Conservation (phyloP, 2,888 invertebrate genomes). For the Pyrocoelia pectoralis region DNA sequence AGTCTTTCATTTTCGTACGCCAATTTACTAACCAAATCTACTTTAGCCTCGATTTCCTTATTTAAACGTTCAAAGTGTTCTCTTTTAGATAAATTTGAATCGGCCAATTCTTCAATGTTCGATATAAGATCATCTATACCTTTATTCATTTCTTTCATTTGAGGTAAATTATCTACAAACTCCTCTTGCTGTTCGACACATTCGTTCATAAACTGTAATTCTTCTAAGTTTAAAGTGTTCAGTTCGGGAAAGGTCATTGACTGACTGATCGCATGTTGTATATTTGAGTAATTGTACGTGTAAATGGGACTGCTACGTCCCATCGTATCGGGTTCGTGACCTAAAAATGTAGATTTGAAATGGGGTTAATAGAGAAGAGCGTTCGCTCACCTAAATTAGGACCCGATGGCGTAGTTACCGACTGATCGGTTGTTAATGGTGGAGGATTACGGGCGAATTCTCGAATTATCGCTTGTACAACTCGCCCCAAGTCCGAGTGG, state of each 20-base stretch:
- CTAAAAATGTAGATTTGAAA: too few relatives aligned
- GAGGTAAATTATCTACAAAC: conserved; percentile 73
- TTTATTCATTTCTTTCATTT: conserved; percentile 72
- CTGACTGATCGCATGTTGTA: conserved; percentile 23
- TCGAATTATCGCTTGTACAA: conserved; percentile 81
- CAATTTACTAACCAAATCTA: conserved; percentile 73
- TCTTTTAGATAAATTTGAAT: conserved; percentile 73
- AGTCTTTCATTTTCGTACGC: conserved; percentile 76
- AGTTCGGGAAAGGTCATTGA: conserved; percentile 62
- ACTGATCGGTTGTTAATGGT: conserved; percentile 51
- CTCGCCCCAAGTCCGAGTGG: conserved; percentile 81
- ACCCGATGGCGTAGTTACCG: conserved; percentile 34
- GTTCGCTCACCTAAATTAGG: conserved; percentile 23
- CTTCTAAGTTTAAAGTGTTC: conserved; percentile 65
- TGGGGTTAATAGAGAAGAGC: background rate
- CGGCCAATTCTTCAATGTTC: conserved; percentile 75
- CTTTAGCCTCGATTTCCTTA: conserved; percentile 68
- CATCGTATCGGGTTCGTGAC: conserved; percentile 50
- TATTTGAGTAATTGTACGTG: conserved; percentile 39
- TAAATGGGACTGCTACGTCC: conserved; percentile 52
- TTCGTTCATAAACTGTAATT: conserved; percentile 73
- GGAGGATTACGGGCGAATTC: conserved; percentile 77
- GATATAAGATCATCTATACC: conserved; percentile 75
- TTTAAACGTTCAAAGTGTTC: conserved; percentile 66
- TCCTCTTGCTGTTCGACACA: conserved; percentile 78